These are phyloP conservation scores for Drosophila robusta DNA, from an alignment of 2,888 invertebrate species.

Conservation along the genomic window DNA sequence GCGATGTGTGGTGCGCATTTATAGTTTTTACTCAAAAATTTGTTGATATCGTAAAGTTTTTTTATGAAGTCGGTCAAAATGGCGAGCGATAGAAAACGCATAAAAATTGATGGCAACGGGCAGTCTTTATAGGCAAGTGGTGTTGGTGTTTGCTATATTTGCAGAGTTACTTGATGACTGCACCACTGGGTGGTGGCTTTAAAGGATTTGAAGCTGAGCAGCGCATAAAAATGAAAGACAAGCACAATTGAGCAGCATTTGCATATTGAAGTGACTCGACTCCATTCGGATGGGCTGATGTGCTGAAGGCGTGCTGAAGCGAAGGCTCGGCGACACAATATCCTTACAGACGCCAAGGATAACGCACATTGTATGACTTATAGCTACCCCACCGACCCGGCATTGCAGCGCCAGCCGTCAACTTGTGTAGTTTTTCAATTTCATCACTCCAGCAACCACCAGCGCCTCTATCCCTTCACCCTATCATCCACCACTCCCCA, in stretches of 20 bases:
- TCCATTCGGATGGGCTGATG: slow-evolving; percentile 34
- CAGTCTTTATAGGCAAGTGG: slow-evolving; percentile 42
- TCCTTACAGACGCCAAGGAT: slow-evolving; percentile 61
- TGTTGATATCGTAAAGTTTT: slow-evolving; percentile 71
- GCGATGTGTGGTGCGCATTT: slow-evolving; percentile 39
- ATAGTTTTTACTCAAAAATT: slow-evolving; percentile 55
- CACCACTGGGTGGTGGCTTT: slow-evolving; percentile 35
- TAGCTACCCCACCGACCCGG: slow-evolving; percentile 26
- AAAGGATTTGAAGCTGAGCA: slow-evolving; percentile 48
- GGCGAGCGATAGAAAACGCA: slow-evolving; percentile 75
- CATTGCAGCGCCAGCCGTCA: slow-evolving; percentile 38
- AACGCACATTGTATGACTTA: slow-evolving; percentile 79
- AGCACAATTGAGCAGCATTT: slow-evolving; percentile 77
- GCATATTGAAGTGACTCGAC: slow-evolving; percentile 72
- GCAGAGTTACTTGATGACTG: slow-evolving; percentile 24
- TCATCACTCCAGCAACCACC: slow-evolving; percentile 36
- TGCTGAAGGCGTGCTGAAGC: slow-evolving; percentile 10
- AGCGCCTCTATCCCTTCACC: background rate
- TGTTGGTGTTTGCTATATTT: slow-evolving; percentile 9
- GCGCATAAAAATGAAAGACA: slow-evolving; percentile 67
- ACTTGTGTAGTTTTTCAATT: slow-evolving; percentile 57
- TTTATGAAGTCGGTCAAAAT: slow-evolving; percentile 75
- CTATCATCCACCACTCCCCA: background rate
- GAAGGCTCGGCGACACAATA: slow-evolving; percentile 20
- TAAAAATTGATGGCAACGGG: slow-evolving; percentile 63